phyloP scores from a whole-genome alignment of 37 sponge, comb jelly and placozoan species.

The Diacarnus erythraeanus region DNA sequence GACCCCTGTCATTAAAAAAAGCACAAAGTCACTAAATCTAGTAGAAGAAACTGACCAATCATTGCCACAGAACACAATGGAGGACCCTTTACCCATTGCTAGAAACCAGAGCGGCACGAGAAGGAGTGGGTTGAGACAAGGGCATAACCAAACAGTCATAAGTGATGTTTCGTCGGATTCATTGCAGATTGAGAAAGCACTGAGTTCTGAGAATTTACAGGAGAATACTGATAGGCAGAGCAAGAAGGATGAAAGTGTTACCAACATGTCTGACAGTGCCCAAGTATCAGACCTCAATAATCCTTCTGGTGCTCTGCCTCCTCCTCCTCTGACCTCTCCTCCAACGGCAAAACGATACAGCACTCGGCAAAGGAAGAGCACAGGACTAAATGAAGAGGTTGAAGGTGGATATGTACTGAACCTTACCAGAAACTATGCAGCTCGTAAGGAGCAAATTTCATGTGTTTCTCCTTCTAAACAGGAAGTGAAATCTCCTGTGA shows the following conservation, averaged over 20 bases:
- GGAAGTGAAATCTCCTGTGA: too few relatives aligned
- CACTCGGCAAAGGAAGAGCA: not conserved
- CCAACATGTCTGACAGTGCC: too few relatives aligned
- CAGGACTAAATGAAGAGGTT: not conserved
- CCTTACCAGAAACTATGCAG: conserved; percentile 4
- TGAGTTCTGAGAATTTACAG: too few relatives aligned
- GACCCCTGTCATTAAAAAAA: not conserved
- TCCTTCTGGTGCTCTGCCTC: not conserved
- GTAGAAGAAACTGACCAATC: not conserved
- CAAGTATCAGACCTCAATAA: too few relatives aligned
- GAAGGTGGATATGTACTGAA: conserved; percentile 5
- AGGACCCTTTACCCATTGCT: not conserved
- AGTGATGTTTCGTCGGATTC: too few relatives aligned
- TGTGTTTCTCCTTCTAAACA: too few relatives aligned
- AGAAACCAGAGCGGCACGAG: not conserved
- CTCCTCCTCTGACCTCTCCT: not conserved
- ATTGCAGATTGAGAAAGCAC: too few relatives aligned
- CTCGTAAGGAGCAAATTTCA: not conserved
- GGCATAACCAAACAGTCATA: too few relatives aligned
- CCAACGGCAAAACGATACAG: not conserved
- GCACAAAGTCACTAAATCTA: not conserved
- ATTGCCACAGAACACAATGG: not conserved
- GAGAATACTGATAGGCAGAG: too few relatives aligned
- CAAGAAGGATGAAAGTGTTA: too few relatives aligned
- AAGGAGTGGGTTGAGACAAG: not conserved